These are phyloP conservation scores for Microctonus brassicae DNA, from an alignment of 2,888 invertebrate genomes.

Conservation along the genomic window DNA sequence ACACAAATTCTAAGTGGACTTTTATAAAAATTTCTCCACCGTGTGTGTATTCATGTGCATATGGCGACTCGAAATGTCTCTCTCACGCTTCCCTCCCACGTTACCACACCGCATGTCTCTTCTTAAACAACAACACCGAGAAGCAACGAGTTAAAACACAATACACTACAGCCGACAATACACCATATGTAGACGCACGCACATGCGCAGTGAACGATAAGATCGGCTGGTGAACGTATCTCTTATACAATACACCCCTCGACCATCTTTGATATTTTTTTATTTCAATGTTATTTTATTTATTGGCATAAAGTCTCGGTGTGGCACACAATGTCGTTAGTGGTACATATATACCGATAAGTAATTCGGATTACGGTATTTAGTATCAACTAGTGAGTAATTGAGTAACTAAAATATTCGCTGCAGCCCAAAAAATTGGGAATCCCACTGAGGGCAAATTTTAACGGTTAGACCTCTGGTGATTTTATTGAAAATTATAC, in stretches of 20 bases:
- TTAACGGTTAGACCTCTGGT: too few species aligned
- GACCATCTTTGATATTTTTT: background rate
- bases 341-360: too few species aligned
- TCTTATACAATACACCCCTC: slow-evolving; percentile 7
- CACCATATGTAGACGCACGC: background rate
- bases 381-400: too few species aligned
- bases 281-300: background rate
- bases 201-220: slow-evolving; percentile 55
- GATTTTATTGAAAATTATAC: too few species aligned
- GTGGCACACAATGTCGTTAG: background rate
- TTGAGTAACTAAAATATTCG: too few species aligned
- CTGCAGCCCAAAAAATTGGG: too few species aligned
- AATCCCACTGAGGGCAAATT: too few species aligned
- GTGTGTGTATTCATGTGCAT: background rate
- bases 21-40: too few species aligned
- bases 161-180: slow-evolving; percentile 58
- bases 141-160: slow-evolving; percentile 51
- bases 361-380: too few species aligned
- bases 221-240: slow-evolving; percentile 50
- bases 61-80: slow-evolving; percentile 28
- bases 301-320: too few species aligned
- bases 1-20: too few species aligned
- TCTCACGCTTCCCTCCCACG: slow-evolving; percentile 13
- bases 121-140: slow-evolving; percentile 46
- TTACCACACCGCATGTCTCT: background rate